A percentile compares a stretch with the other conserved stretches of the same genome.
phyloP scores from a whole-genome alignment of 2,888 invertebrate genomes.

The Athetis lepigone region DNA sequence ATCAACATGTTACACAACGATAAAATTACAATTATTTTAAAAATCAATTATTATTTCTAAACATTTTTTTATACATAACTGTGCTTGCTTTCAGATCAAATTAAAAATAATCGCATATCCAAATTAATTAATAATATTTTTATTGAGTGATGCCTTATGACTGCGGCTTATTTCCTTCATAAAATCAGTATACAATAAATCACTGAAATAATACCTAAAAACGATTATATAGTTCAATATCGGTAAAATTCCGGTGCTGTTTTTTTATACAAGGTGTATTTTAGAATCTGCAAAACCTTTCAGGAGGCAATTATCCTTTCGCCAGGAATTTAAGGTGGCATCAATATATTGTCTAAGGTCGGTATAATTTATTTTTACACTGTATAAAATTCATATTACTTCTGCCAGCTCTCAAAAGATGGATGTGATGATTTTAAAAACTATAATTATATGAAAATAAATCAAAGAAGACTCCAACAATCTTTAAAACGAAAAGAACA shows the following conservation, averaged over 20 bases:
- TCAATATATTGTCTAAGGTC: not conserved
- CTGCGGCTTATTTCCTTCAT: not conserved
- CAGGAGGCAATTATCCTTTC: too few relatives aligned
- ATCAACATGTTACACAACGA: constrained; percentile 33
- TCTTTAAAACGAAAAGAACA: too few relatives aligned
- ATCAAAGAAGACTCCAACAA: too few relatives aligned
- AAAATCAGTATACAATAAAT: constrained; percentile 5
- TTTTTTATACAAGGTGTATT: too few relatives aligned
- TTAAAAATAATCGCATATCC: constrained; percentile 14
- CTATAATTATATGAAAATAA: too few relatives aligned
- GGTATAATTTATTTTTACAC: constrained; percentile 1
- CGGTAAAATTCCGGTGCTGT: too few relatives aligned
- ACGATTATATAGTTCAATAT: not conserved
- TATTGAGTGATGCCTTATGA: too few relatives aligned
- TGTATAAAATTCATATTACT: too few relatives aligned
- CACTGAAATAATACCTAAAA: constrained; percentile 11
- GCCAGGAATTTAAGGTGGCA: not conserved
- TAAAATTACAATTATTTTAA: constrained; percentile 32
- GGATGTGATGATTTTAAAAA: too few relatives aligned
- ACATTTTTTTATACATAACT: constrained; percentile 2
- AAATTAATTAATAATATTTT: constrained; percentile 10
- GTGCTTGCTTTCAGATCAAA: constrained; percentile 5
- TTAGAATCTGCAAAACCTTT: too few relatives aligned
- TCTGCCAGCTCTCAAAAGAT: too few relatives aligned
- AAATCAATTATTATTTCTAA: not conserved